Conservation (phyloP, 2,113 vertebrate genomes). For the Xyrauchen texanus region DNA sequence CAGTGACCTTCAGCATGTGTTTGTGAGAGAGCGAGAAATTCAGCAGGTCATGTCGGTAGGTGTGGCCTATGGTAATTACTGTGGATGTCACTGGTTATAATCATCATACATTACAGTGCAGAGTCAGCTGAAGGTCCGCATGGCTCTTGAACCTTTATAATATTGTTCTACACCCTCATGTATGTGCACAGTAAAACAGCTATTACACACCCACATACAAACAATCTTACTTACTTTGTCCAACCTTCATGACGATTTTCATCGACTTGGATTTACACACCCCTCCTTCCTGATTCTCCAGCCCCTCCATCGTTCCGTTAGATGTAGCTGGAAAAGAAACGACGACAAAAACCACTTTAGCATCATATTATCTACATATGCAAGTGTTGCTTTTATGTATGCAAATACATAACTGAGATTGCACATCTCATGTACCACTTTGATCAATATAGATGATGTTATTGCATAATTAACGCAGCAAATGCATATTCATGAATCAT, state of each 20-base stretch:
- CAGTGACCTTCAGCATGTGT: conserved; percentile 55
- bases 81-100: conserved; percentile 21
- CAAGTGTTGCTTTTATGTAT: background rate
- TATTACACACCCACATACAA: background rate
- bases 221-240: conserved; percentile 88
- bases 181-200: background rate
- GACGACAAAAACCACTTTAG: background rate
- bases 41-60: conserved; percentile 14
- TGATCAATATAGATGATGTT: background rate
- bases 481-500: conserved; percentile 4
- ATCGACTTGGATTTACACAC: conserved; percentile 98
- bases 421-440: background rate
- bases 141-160: background rate
- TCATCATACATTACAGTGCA: conserved; percentile 53
- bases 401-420: conserved; percentile 1
- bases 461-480: background rate
- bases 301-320: conserved; percentile 96
- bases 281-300: conserved; percentile 98
- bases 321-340: conserved; percentile 84
- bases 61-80: conserved; percentile 42
- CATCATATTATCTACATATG: background rate
- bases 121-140: conserved; percentile 27
- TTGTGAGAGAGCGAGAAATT: background rate
- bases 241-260: conserved; percentile 99
- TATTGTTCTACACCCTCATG: conserved; percentile 1